Percentiles rank a stretch among this genome's conserved stretches.
Conservation (phyloP, 2,113 vertebrate genomes). For the Solenodon paradoxus region DNA sequence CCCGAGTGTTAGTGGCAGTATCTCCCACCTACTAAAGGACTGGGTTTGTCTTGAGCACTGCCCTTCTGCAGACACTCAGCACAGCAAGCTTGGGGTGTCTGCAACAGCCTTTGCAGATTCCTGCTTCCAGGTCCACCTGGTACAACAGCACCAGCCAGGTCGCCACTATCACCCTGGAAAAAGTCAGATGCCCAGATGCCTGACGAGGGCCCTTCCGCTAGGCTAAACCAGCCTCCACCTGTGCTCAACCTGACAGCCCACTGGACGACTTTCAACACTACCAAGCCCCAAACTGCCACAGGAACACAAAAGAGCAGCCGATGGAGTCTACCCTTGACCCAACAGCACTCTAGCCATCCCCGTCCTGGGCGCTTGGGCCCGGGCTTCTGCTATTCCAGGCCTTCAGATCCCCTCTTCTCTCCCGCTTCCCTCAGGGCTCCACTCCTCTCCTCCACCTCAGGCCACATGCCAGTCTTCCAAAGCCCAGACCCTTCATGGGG, state of each 20-base stretch:
- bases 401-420: not conserved
- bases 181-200: not conserved
- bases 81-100: not conserved
- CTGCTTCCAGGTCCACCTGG: not conserved
- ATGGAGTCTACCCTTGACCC: not conserved
- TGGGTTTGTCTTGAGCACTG: not conserved
- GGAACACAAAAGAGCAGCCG: not conserved
- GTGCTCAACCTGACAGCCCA: not conserved
- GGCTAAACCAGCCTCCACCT: not conserved
- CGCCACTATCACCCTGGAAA: not conserved
- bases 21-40: not conserved
- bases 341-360: fast-evolving
- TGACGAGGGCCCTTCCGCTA: not conserved
- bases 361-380: not conserved
- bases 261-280: not conserved
- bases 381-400: not conserved
- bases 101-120: not conserved
- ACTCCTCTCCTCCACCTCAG: not conserved
- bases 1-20: not conserved
- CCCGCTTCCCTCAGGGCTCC: not conserved
- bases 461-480: not conserved
- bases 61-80: not conserved
- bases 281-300: not conserved
- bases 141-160: not conserved
- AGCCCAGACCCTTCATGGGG: not conserved